These are phyloP conservation scores for Amphiprion ocellaris DNA, from an alignment of 2,113 vertebrate species.

Conservation along the genomic window DNA sequence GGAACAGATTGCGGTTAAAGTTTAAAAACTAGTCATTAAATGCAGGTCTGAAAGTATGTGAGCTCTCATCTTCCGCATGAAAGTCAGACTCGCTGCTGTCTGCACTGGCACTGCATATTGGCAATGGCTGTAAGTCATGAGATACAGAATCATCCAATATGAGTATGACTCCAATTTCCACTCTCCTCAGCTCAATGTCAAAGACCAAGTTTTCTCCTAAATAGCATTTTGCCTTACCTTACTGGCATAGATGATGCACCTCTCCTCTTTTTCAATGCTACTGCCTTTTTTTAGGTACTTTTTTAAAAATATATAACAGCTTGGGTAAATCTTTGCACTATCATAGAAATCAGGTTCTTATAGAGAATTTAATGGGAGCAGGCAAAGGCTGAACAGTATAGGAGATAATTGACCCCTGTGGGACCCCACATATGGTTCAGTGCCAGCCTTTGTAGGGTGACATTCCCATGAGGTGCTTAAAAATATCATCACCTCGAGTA, in stretches of 20 bases:
- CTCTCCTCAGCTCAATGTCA: not conserved
- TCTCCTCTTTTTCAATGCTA: not conserved
- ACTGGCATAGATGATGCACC: not conserved
- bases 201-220: not conserved
- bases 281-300: not conserved
- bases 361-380: not conserved
- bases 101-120: not conserved
- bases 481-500: not conserved
- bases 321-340: not conserved
- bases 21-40: not conserved
- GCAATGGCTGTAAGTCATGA: not conserved
- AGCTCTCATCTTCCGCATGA: not conserved
- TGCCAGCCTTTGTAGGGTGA: not conserved
- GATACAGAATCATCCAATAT: not conserved
- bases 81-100: not conserved
- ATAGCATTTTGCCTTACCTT: not conserved
- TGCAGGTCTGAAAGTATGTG: not conserved
- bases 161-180: not conserved
- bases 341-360: not conserved
- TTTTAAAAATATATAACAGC: not conserved
- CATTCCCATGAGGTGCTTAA: not conserved
- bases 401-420: slow-evolving; percentile 37
- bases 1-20: not conserved
- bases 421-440: not conserved
- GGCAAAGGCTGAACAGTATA: slow-evolving; percentile 8